These are phyloP conservation scores for Pomacea maculata DNA, from an alignment of 1,140 invertebrate genomes.

Conservation along the genomic window DNA sequence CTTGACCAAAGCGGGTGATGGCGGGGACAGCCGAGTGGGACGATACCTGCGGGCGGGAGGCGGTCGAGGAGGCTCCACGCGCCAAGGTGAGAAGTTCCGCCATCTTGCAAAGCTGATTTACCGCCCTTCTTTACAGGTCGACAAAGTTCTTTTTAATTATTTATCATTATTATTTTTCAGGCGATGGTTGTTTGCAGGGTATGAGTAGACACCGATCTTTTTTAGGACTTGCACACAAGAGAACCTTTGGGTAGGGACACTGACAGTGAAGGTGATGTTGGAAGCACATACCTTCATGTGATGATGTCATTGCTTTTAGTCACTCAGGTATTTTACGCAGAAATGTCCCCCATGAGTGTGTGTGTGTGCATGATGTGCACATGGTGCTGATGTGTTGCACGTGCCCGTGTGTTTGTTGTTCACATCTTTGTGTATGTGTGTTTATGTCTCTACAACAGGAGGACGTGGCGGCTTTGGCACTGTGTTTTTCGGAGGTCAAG, in stretches of 20 bases:
- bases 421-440: not conserved
- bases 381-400: no score
- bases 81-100: not conserved
- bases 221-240: no score
- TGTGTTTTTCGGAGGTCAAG: conserved; percentile 27
- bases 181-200: no score
- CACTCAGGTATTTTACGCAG: not conserved
- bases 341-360: not conserved
- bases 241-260: no score
- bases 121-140: no score
- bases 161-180: no score
- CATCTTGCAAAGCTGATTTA: no score
- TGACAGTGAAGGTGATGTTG: no score
- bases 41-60: conserved; percentile 13
- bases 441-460: conserved; percentile 2
- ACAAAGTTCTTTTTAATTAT: no score
- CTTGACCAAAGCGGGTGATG: not conserved
- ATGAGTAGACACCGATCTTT: no score
- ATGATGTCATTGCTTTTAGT: not conserved
- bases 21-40: conserved; percentile 11
- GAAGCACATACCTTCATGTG: not conserved
- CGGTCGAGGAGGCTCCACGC: not conserved
- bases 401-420: not conserved
- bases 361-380: not conserved
- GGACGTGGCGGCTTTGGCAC: conserved; percentile 23